phyloP scores from a whole-genome alignment of 2,113 vertebrate species.

The Hystrix brachyura region DNA sequence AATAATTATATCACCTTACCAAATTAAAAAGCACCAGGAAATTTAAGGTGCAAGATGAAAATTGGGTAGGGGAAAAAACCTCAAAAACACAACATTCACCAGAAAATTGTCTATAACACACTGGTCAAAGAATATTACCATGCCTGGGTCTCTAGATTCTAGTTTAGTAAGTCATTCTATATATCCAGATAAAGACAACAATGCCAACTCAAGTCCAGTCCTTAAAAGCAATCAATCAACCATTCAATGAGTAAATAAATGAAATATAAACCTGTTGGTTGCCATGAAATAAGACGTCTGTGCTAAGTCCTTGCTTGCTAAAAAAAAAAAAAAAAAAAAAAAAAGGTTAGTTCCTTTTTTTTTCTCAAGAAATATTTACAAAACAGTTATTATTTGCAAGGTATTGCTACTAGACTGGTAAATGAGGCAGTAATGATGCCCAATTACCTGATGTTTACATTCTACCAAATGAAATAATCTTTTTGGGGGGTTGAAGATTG shows the following conservation, averaged over 20 bases:
- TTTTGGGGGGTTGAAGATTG: neutral
- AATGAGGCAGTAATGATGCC: neutral
- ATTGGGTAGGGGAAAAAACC: conserved; percentile 19
- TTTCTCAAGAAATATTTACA: conserved; percentile 54
- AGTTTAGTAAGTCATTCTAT: conserved; percentile 40
- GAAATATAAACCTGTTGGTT: conserved; percentile 96
- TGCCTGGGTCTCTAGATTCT: neutral
- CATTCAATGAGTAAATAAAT: neutral
- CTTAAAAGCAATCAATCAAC: conserved; percentile 51
- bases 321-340: conserved; percentile 80
- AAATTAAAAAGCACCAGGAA: conserved; percentile 58
- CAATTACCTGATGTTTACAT: neutral
- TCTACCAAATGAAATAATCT: neutral
- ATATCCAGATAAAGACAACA: neutral
- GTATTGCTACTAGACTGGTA: neutral
- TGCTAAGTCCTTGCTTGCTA: conserved; percentile 99
- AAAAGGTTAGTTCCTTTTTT: conserved; percentile 68
- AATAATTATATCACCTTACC: conserved; percentile 18
- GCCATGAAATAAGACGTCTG: conserved; percentile 99
- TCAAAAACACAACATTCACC: neutral
- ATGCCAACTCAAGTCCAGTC: conserved; percentile 34
- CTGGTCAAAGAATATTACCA: conserved; percentile 8
- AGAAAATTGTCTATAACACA: conserved; percentile 1
- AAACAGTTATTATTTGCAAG: conserved; percentile 46
- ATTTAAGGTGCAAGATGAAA: conserved; percentile 37